These are phyloP conservation scores for Nomada ferruginata DNA, from an alignment of 2,888 invertebrate genomes.

Conservation along the genomic window DNA sequence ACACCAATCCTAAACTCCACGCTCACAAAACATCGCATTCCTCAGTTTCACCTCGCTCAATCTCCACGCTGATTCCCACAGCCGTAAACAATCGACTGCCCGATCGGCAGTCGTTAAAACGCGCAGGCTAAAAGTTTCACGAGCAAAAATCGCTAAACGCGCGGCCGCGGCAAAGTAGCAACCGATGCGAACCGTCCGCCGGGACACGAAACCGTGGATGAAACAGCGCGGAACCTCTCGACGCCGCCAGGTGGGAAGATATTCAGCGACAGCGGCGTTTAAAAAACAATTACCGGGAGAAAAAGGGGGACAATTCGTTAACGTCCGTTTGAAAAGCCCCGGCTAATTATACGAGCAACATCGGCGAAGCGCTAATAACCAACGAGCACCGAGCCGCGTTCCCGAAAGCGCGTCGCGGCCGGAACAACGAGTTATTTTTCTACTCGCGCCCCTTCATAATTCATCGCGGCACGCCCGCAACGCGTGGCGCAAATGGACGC, in stretches of 20 bases:
- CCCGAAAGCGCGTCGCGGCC: not conserved
- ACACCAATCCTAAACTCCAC: not conserved
- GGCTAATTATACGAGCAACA: slow-evolving; percentile 40
- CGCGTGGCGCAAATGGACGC: slow-evolving; percentile 33
- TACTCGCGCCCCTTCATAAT: slow-evolving; percentile 35
- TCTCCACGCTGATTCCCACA: not conserved
- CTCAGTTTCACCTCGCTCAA: not conserved
- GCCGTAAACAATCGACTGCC: not conserved
- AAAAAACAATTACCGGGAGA: slow-evolving; percentile 32
- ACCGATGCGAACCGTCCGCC: slow-evolving; percentile 7
- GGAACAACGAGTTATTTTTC: slow-evolving; percentile 28
- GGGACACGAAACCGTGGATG: not conserved
- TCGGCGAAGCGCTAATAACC: slow-evolving; percentile 2
- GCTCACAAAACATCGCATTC: not conserved
- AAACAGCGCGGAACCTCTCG: slow-evolving; percentile 5
- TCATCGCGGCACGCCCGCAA: slow-evolving; percentile 4
- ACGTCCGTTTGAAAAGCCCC: slow-evolving; percentile 37
- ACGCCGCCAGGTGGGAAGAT: not conserved
- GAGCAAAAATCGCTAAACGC: not conserved
- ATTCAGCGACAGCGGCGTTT: slow-evolving; percentile 20
- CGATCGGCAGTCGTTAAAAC: not conserved
- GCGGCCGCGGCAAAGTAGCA: not conserved
- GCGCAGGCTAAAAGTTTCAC: not conserved
- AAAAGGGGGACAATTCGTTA: slow-evolving; percentile 43
- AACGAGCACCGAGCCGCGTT: not conserved